Conservation (phyloP, 2,113 vertebrate genomes). For the Atractosteus spatula region DNA sequence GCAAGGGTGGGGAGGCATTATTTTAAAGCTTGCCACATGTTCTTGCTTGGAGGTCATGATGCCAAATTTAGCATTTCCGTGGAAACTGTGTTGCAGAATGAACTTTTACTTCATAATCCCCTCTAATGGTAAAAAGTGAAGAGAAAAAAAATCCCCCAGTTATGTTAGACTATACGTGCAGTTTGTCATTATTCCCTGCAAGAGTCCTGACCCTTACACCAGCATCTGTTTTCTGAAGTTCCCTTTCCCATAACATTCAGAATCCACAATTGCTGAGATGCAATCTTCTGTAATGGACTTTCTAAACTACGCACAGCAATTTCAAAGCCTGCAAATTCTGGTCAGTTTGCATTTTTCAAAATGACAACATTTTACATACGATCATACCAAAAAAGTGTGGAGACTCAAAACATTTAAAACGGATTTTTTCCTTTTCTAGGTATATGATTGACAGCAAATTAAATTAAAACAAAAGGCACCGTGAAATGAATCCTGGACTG, state of each 20-base stretch:
- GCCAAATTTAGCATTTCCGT: constrained; percentile 12
- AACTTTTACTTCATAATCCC: background rate
- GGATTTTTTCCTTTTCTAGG: too few species aligned
- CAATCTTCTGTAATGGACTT: too few species aligned
- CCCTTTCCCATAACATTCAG: background rate
- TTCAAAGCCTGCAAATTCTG: too few species aligned
- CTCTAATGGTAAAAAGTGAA: background rate
- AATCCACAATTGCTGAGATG: background rate
- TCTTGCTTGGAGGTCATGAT: background rate
- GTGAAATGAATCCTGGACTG: too few species aligned
- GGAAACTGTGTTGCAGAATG: background rate
- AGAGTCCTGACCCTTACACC: background rate
- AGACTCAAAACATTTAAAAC: too few species aligned
- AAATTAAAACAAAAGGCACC: too few species aligned
- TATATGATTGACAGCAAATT: too few species aligned
- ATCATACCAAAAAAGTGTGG: too few species aligned
- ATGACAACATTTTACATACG: too few species aligned
- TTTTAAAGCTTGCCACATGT: too few species aligned
- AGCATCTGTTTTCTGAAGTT: constrained; percentile 4
- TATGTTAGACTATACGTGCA: background rate
- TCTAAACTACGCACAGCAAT: too few species aligned
- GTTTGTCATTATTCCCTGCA: background rate
- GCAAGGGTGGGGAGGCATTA: background rate
- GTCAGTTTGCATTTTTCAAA: too few species aligned
- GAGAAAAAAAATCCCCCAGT: background rate